These are phyloP conservation scores for Ascaphus truei DNA, from an alignment of 2,113 vertebrate species.

Conservation along the genomic window DNA sequence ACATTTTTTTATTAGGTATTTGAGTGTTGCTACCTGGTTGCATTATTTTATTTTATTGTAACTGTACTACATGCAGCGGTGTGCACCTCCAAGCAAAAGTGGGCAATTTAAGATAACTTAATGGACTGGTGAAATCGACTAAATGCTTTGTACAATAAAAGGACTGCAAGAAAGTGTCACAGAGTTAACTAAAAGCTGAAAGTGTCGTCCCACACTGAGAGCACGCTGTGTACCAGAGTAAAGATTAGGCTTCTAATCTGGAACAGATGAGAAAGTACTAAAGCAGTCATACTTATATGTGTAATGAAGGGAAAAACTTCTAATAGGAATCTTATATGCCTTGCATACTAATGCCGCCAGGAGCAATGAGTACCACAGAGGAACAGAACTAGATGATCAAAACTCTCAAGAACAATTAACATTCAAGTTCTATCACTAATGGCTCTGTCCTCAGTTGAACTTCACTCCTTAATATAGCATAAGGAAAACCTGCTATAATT, in stretches of 20 bases:
- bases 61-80: too few species aligned
- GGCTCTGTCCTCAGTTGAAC: conserved; percentile 31
- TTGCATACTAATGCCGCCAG: conserved; percentile 36
- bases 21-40: too few species aligned
- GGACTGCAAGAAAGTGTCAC: not conserved
- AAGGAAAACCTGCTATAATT: conserved; percentile 27
- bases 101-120: too few species aligned
- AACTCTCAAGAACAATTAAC: conserved; percentile 40
- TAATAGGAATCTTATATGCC: conserved; percentile 34
- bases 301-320: conserved; percentile 29
- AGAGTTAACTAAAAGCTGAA: conserved; percentile 3
- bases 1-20: too few species aligned
- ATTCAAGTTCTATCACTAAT: conserved; percentile 37
- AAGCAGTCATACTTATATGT: conserved; percentile 23
- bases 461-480: conserved; percentile 7
- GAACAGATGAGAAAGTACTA: conserved; percentile 37
- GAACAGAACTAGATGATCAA: conserved; percentile 33
- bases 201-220: not conserved
- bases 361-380: conserved; percentile 37
- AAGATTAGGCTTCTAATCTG: conserved; percentile 36
- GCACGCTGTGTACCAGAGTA: conserved; percentile 20
- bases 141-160: not conserved
- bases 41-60: too few species aligned
- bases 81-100: too few species aligned
- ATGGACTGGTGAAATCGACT: not conserved